Percentiles rank a stretch among this genome's conserved stretches.
phyloP scores from a whole-genome alignment of 2,797 vertebrate species.

The Phrynocephalus guinanensis region DNA sequence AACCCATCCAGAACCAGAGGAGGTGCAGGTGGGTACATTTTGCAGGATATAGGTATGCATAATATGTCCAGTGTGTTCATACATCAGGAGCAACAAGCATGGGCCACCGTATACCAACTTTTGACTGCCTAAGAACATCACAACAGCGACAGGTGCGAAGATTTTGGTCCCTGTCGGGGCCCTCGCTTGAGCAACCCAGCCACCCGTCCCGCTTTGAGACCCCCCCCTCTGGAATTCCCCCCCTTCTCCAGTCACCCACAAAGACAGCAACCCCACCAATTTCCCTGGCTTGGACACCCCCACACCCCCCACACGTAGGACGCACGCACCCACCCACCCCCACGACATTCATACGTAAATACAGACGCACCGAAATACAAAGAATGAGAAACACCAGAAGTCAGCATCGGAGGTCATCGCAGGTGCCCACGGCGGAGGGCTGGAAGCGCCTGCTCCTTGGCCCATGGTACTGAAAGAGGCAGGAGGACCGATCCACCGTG shows the following conservation, averaged over 20 bases:
- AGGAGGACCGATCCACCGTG: fast-evolving
- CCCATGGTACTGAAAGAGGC: not conserved
- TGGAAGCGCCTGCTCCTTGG: not conserved
- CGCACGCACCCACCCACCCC: slow-evolving; percentile 39
- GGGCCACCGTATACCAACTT: slow-evolving; percentile 70
- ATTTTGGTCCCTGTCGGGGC: slow-evolving; percentile 78
- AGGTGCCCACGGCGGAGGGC: not conserved
- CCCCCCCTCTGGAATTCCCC: slow-evolving; percentile 23
- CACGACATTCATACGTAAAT: slow-evolving; percentile 41
- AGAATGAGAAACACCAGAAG: slow-evolving; percentile 40
- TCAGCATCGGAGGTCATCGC: slow-evolving; percentile 27
- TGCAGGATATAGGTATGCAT: slow-evolving; percentile 78
- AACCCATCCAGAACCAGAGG: slow-evolving; percentile 69
- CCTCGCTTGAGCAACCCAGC: slow-evolving; percentile 64
- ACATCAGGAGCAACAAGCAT: slow-evolving; percentile 76
- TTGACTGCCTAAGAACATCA: slow-evolving; percentile 75
- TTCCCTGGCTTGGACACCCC: slow-evolving; percentile 54
- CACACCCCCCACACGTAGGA: slow-evolving; percentile 10
- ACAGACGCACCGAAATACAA: slow-evolving; percentile 52
- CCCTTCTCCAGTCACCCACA: slow-evolving; percentile 46
- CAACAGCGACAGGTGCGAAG: slow-evolving; percentile 77
- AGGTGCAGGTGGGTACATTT: slow-evolving; percentile 55
- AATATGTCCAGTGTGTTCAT: slow-evolving; percentile 76
- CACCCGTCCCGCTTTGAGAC: slow-evolving; percentile 16
- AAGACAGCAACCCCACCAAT: slow-evolving; percentile 41